These are phyloP conservation scores for Pseudanteris insignis DNA, from an alignment of 2,888 invertebrate genomes.

Conservation along the genomic window DNA sequence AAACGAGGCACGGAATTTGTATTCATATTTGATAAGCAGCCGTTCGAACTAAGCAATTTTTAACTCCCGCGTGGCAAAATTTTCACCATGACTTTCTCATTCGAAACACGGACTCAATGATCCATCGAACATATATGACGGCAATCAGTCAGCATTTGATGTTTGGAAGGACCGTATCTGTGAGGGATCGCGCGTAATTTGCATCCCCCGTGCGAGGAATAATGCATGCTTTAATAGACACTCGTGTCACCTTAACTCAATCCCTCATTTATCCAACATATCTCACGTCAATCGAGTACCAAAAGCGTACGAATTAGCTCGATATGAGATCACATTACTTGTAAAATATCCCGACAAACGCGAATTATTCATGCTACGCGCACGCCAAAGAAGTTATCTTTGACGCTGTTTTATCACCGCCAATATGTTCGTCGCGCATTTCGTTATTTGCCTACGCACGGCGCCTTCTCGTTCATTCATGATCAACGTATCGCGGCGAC, in stretches of 20 bases:
- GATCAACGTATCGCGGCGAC: no score
- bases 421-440: no score
- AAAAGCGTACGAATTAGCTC: conserved; percentile 19
- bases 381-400: background rate
- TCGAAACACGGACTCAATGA: conserved; percentile 57
- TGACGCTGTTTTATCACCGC: background rate
- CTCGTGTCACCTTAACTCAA: conserved; percentile 40
- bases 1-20: no score
- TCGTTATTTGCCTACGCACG: no score
- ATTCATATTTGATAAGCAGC: conserved; percentile 10
- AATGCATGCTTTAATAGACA: conserved; percentile 46
- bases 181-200: conserved; percentile 59
- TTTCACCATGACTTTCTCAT: conserved; percentile 44
- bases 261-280: conserved; percentile 39
- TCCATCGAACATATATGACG: conserved; percentile 56
- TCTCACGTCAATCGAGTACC: conserved; percentile 19
- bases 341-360: conserved; percentile 15
- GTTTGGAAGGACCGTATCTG: conserved; percentile 52
- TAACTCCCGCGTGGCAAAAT: conserved; percentile 16
- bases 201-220: conserved; percentile 61
- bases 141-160: conserved; percentile 56
- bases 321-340: conserved; percentile 27
- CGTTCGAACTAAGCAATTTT: conserved; percentile 15
- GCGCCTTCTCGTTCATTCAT: no score
- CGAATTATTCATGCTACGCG: conserved; percentile 8